Percentiles rank a stretch among this genome's conserved stretches.
Conservation (phyloP, 2,113 vertebrate species). For the Bagarius yarrelli region DNA sequence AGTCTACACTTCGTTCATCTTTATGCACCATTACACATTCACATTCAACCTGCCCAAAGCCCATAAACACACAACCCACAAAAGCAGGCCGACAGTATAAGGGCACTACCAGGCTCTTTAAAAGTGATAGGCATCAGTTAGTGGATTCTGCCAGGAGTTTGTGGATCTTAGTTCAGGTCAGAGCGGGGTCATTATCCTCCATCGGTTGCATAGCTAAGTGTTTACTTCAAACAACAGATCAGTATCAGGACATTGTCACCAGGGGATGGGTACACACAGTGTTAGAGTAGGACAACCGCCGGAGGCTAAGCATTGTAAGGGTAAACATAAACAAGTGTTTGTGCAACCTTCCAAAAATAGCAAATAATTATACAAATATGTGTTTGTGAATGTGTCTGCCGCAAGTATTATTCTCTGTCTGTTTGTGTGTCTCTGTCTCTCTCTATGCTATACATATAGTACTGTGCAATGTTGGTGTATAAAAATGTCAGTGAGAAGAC, state of each 20-base stretch:
- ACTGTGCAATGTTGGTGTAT: too few relatives aligned
- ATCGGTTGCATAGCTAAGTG: slow-evolving; percentile 64
- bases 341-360: slow-evolving; percentile 23
- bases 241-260: slow-evolving; percentile 57
- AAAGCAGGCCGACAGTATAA: neutral
- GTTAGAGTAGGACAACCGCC: slow-evolving; percentile 27
- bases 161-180: slow-evolving; percentile 50
- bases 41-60: slow-evolving; percentile 13
- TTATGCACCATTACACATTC: slow-evolving; percentile 8
- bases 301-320: slow-evolving; percentile 13
- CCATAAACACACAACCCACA: slow-evolving; percentile 11
- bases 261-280: slow-evolving; percentile 41
- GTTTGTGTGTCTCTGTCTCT: too few relatives aligned
- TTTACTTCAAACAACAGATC: slow-evolving; percentile 54
- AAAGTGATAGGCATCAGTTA: slow-evolving; percentile 27
- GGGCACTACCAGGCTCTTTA: neutral
- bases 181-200: slow-evolving; percentile 55
- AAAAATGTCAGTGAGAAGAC: too few relatives aligned
- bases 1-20: neutral
- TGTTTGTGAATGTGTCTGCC: slow-evolving; percentile 6
- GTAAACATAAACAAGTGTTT: slow-evolving; percentile 23
- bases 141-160: slow-evolving; percentile 5
- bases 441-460: neutral
- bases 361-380: neutral
- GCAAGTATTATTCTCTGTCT: neutral